Percentiles rank a stretch among this genome's conserved stretches.
These are phyloP conservation scores for Aythya fuligula DNA, from an alignment of 2,797 vertebrate species.

Conservation along the genomic window DNA sequence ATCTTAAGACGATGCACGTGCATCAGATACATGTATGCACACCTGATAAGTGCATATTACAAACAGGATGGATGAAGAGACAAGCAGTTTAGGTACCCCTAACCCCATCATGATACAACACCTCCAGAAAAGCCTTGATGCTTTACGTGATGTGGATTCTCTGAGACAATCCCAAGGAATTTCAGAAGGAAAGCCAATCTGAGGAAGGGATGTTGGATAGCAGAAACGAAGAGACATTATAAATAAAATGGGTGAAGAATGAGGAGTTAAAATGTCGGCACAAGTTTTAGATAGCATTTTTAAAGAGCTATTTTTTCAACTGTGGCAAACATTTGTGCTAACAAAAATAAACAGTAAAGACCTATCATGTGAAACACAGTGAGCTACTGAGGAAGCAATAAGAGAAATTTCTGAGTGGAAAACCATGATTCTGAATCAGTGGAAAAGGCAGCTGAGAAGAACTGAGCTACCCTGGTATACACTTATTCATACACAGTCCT, in stretches of 20 bases:
- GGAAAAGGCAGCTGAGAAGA: background rate
- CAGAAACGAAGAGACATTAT: background rate
- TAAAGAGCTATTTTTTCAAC: background rate
- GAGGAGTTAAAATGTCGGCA: background rate
- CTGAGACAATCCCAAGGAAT: background rate
- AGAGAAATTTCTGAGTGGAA: background rate
- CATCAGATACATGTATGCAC: no score
- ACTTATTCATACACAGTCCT: background rate
- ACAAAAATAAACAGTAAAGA: background rate
- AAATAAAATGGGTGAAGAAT: background rate
- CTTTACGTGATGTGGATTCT: background rate
- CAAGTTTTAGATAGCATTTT: background rate
- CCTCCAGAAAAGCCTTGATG: background rate
- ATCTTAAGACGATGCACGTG: background rate
- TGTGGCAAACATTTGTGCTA: background rate
- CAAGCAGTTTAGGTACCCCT: background rate
- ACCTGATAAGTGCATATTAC: background rate
- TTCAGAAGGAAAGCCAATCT: background rate
- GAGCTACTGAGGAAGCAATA: background rate
- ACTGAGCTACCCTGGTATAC: background rate
- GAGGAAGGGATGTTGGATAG: background rate
- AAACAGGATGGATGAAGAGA: background rate
- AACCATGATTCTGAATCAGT: background rate
- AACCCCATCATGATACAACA: background rate
- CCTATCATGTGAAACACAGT: background rate